Base-by-base conservation (phyloP, 92 coral and sea anemone genomes). In the Montipora capitata region DNA sequence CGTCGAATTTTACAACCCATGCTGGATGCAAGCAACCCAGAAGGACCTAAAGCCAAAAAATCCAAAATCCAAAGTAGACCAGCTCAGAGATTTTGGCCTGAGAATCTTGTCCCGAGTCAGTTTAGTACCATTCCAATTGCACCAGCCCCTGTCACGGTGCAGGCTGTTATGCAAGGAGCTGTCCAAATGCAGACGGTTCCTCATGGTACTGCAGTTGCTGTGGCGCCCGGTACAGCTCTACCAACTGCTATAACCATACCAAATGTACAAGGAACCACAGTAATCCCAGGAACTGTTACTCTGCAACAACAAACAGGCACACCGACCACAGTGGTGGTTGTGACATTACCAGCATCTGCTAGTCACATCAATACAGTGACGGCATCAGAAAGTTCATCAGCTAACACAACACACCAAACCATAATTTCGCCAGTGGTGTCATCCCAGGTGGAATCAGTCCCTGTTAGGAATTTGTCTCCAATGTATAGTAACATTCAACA, bases 81-180 rank as follows among this genome's bases (percentile, higher is more conserved):
- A 10, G 99, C 99, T 15, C 98, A 96, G 82, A 88, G 99, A 61
- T 98, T 98, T 78, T 98, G 99, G 99, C 99, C 99, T 0, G 99
- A 98, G 10, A 93, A 97, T 27, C 84, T 98, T n/a, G 99, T 98
- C 54, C 99, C 94, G 0, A 93, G 94, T 54, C 98, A 95, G 62
- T 89, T 81, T 68, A 88, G 85, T 44, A 82, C 96, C 40, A 80
- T 94, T 56, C 98, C 98, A 1, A 95, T 95, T 51, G 96, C 96
- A 10, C 98, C 96, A 44, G 95, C 93, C 13, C 94, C 91, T 16
- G 91, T 88, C 61, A 90, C 96, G 6, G 96, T 91, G 5, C 96
- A 93, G 61, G 85, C 94, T 16, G 45, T 87, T 5, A 90, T 93
- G 86, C 94, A 96, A 63, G 93, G 93, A 41, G 73, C 94, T 9